Conservation (phyloP, 1,140 invertebrate species). For the Liolophura sinensis region DNA sequence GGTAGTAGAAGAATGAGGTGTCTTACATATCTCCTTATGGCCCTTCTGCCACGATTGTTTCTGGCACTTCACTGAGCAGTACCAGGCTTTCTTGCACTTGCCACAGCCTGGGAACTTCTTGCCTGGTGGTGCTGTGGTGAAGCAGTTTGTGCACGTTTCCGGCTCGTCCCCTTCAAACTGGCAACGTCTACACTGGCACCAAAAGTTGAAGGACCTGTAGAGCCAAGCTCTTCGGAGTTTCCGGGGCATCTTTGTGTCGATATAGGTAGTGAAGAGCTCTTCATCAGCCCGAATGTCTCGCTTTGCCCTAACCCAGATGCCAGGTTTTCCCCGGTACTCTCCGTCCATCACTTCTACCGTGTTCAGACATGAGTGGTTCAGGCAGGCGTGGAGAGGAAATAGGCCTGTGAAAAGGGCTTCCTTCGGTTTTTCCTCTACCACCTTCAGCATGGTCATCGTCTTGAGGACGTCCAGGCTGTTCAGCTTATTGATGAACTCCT, state of each 20-base stretch:
- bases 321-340: conserved; percentile 29
- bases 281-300: conserved; percentile 40
- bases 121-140: conserved; percentile 25
- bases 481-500: conserved; percentile 40
- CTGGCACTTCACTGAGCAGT: conserved; percentile 48
- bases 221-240: conserved; percentile 47
- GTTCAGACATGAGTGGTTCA: conserved; percentile 51
- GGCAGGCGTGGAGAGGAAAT: conserved; percentile 49
- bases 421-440: conserved; percentile 30
- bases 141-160: conserved; percentile 40
- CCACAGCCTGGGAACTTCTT: conserved; percentile 45
- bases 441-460: conserved; percentile 26
- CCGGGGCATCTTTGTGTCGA: conserved; percentile 42
- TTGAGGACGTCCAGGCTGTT: conserved; percentile 18
- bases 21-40: conserved; percentile 40
- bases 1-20: conserved; percentile 18
- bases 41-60: conserved; percentile 44
- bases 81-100: conserved; percentile 50
- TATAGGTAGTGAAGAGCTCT: conserved; percentile 48
- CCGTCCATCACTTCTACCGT: conserved; percentile 48
- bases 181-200: conserved; percentile 49
- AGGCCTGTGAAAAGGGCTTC: conserved; percentile 41
- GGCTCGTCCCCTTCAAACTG: conserved; percentile 46
- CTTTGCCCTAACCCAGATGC: conserved; percentile 39
- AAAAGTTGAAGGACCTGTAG: conserved; percentile 53